phyloP scores from a whole-genome alignment of 1,140 invertebrate species.

The Chironomus tepperi region DNA sequence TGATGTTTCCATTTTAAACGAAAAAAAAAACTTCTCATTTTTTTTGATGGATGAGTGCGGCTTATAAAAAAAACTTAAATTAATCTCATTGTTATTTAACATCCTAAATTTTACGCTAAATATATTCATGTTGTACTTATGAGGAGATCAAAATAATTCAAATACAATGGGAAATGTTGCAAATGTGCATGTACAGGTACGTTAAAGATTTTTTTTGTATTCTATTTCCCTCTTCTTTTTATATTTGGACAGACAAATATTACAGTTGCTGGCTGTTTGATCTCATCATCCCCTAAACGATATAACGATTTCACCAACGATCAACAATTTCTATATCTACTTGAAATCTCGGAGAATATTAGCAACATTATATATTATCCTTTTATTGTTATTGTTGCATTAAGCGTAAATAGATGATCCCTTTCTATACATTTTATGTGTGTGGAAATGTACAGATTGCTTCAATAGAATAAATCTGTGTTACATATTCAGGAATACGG shows the following conservation, averaged over 20 bases:
- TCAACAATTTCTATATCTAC: not conserved
- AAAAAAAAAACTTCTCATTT: not conserved
- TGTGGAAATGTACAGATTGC: too few species aligned
- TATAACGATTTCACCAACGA: not conserved
- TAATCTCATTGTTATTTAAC: slow-evolving; percentile 24
- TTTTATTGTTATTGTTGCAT: slow-evolving; percentile 22
- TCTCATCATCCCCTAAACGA: not conserved
- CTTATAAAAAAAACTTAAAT: slow-evolving; percentile 4
- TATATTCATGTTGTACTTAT: slow-evolving; percentile 5
- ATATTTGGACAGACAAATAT: not conserved
- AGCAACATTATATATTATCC: slow-evolving; percentile 17
- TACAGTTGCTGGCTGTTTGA: not conserved
- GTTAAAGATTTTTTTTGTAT: not conserved
- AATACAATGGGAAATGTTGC: not conserved
- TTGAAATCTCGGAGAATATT: slow-evolving; percentile 1
- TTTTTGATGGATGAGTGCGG: slow-evolving; percentile 4
- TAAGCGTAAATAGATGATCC: slow-evolving; percentile 23
- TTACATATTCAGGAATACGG: too few species aligned
- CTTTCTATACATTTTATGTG: not conserved
- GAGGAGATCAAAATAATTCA: not conserved
- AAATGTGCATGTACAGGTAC: slow-evolving; percentile 6
- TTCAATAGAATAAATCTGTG: too few species aligned
- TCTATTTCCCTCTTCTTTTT: not conserved
- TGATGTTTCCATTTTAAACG: not conserved
- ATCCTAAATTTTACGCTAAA: slow-evolving; percentile 21